A percentile compares a stretch with the other conserved stretches of the same genome.
Conservation (phyloP, 2,797 vertebrate genomes). For the Rhinatrema bivittatum region DNA sequence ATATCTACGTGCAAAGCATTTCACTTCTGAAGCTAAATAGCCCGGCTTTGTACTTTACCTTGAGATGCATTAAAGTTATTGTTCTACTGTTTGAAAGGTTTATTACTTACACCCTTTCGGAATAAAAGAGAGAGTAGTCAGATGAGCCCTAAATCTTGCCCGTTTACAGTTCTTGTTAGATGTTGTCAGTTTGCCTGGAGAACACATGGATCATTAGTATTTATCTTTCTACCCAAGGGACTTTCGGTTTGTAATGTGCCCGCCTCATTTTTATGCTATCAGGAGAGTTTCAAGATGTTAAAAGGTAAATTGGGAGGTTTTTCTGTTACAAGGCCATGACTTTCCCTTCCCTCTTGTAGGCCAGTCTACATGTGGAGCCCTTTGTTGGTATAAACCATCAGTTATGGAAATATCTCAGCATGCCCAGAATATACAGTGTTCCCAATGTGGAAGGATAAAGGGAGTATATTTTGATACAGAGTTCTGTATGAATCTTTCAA, state of each 20-base stretch:
- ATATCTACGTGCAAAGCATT: constrained; percentile 34
- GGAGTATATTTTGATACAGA: too few species aligned
- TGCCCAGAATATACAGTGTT: too few species aligned
- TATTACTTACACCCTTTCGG: constrained; percentile 27
- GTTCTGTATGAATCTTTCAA: too few species aligned
- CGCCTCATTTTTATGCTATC: not conserved
- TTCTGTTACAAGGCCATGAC: too few species aligned
- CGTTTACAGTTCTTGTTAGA: constrained; percentile 28
- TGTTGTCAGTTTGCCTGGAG: constrained; percentile 23
- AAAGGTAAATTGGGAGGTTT: too few species aligned
- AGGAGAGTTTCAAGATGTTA: not conserved
- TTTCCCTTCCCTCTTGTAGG: too few species aligned
- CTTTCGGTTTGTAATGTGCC: constrained; percentile 4
- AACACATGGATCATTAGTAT: constrained; percentile 24
- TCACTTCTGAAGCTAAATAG: constrained; percentile 21
- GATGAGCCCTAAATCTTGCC: constrained; percentile 11
- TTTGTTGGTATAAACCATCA: too few species aligned
- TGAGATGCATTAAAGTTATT: constrained; percentile 16
- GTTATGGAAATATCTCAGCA: too few species aligned
- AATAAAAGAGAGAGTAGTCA: constrained; percentile 25
- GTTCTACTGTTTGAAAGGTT: constrained; percentile 27
- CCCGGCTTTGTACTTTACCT: not conserved
- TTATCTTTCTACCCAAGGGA: not conserved
- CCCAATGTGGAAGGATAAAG: too few species aligned
- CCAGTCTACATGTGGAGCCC: too few species aligned